phyloP scores from a whole-genome alignment of 2,888 invertebrate species.

The Temnothorax unifasciatus region DNA sequence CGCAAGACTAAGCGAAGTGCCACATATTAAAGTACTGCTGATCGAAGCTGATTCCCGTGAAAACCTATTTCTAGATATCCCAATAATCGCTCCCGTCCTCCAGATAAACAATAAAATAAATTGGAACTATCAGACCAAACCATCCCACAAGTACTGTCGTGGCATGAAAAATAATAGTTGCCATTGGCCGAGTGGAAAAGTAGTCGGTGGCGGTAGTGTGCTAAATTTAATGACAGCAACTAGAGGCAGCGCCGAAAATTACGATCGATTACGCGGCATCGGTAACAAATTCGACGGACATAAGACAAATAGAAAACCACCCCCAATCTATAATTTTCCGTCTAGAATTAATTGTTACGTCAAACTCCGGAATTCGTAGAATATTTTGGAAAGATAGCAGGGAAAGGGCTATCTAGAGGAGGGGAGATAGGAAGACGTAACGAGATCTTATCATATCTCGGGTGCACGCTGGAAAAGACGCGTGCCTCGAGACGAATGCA shows the following conservation, averaged over 20 bases:
- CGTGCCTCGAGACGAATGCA: too few relatives aligned
- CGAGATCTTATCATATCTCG: too few relatives aligned
- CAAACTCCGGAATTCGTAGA: too few relatives aligned
- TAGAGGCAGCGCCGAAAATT: constrained; percentile 91
- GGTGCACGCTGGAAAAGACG: too few relatives aligned
- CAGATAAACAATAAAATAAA: constrained; percentile 90
- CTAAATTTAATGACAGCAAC: constrained; percentile 94
- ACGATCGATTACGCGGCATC: too few relatives aligned
- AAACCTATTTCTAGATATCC: constrained; percentile 92
- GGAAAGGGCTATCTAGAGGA: too few relatives aligned
- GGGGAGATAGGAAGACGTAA: too few relatives aligned
- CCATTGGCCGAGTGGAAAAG: constrained; percentile 89
- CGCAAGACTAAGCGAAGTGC: constrained; percentile 91
- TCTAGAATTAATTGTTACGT: too few relatives aligned
- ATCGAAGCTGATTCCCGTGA: constrained; percentile 91
- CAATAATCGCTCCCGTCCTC: constrained; percentile 90
- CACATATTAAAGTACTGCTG: constrained; percentile 90
- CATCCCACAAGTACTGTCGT: constrained; percentile 91
- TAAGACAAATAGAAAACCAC: too few relatives aligned
- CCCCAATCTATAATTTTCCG: too few relatives aligned
- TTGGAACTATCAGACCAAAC: constrained; percentile 94
- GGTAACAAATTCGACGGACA: too few relatives aligned
- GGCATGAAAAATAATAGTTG: constrained; percentile 85
- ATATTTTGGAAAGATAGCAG: too few relatives aligned
- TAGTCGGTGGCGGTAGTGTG: constrained; percentile 93